Evolutionary conservation across 37 sponge, comb jelly and placozoan species (phyloP), one percentile per base, ranked within the genome.

Genomic region (Aplysina aerophoba): DNA sequence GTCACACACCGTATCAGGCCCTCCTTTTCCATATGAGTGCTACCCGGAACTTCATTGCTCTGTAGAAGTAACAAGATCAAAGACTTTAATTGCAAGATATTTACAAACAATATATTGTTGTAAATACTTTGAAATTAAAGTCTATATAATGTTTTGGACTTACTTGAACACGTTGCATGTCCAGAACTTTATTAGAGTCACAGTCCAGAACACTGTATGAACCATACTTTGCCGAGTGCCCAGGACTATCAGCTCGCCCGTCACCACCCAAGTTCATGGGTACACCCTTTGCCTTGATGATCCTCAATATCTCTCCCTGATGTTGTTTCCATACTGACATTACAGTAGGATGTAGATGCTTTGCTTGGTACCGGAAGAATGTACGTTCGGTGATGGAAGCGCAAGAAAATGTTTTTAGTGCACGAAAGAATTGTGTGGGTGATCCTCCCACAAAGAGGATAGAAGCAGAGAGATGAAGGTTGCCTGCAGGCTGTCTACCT

Each of bases 21-120:
- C 24, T 87, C 87, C 25, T 61, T 82, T 55, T 82, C 87, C 87
- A 87, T 87, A 54, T 87, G 81, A 24, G 5, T 16, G 41, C 87
- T 87, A 1, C 82, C 34, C 5, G 31, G 3, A 13, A 87, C 87
- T 33, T 87, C 69, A 62, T 87, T 87, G 54, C 87, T 87, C 87
- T 87, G 53, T 3, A 44, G 11, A 11, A 24, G 28, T 63, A 63
- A n/a, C n/a, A n/a, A n/a, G n/a, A n/a, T n/a, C n/a, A n/a, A n/a
- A n/a, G n/a, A n/a, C n/a, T n/a, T n/a, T n/a, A n/a, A n/a, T n/a
- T n/a, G n/a, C n/a, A n/a, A 58, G 19, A 19, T 15, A 19, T 58
- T 20, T 58, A 19, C 59, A 58, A 20, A 19, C 59, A 58, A 20
- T 20, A 58, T 20, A 20, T 58, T 15, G 59, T 58, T 58, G 59